A percentile compares a stretch with the other conserved stretches of the same genome.
Conservation (phyloP, 1,140 invertebrate species). For the Trichogramma pretiosum region DNA sequence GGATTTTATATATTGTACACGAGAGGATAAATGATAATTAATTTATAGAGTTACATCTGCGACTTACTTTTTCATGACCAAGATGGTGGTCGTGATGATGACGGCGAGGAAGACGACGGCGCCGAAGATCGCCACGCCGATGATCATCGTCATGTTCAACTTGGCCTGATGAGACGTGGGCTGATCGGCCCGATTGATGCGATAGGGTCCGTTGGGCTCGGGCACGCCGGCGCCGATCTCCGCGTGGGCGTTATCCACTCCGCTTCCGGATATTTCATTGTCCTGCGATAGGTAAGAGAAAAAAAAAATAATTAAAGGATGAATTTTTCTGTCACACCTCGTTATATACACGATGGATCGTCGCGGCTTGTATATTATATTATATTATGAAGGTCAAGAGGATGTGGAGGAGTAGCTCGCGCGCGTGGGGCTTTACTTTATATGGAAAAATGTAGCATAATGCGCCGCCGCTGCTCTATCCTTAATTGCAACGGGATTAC, state of each 20-base stretch:
- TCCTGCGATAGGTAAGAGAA: too few species aligned
- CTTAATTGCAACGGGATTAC: too few species aligned
- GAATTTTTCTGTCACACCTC: neutral
- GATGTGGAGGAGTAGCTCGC: too few species aligned
- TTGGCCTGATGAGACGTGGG: conserved; percentile 59
- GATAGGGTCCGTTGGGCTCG: conserved; percentile 55
- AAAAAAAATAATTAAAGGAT: too few species aligned
- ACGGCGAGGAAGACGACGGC: conserved; percentile 83
- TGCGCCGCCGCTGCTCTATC: too few species aligned
- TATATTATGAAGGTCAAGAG: too few species aligned
- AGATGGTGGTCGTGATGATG: conserved; percentile 80
- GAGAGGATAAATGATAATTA: too few species aligned
- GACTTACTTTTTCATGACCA: conserved; percentile 77
- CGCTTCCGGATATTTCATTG: conserved; percentile 51
- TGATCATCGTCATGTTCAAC: conserved; percentile 77
- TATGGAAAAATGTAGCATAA: too few species aligned
- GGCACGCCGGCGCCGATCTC: conserved; percentile 52
- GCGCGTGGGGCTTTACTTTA: too few species aligned
- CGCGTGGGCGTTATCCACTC: conserved; percentile 44
- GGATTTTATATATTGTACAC: too few species aligned
- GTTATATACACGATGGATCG: neutral
- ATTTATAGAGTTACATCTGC: too few species aligned
- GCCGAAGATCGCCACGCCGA: conserved; percentile 81
- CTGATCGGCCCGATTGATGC: conserved; percentile 56
- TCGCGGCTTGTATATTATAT: too few species aligned